Base-by-base conservation (phyloP, 2,797 vertebrate species). In the Tokudaia muenninki region DNA sequence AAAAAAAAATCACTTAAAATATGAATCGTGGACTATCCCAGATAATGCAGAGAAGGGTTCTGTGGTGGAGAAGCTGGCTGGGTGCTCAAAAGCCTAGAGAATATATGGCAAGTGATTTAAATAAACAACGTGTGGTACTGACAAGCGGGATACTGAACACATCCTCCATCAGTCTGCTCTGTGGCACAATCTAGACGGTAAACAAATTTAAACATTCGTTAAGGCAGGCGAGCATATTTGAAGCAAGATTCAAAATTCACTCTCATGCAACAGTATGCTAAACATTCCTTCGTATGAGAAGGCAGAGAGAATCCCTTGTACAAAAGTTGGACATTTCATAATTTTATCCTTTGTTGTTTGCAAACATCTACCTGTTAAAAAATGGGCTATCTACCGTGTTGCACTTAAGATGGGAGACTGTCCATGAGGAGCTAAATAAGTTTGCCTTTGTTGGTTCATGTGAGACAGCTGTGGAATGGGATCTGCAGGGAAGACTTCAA, bases 281-380 rank as follows among this genome's bases (percentile, higher is more conserved):
- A 83, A 74, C 92, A 87, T 77, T 91, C 24, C 52, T 92, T 77
- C 78, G 44, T 59, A 84, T 41, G 10, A 83, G 22, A 93, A 80
- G 77, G 44, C n/a, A 86, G 52, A 72, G 10, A 52, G 52, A 52
- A 52, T 67, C 37, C 55, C 94, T 84, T 78, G 34, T 57, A 79
- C 29, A 55, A 29, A 92, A 57, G n/a, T 84, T 96, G n/a, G 92
- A 65, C 41, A 74, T 90, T 95, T 94, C 41, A 83, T 47, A 86
- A 37, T 79, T 92, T 29, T 29, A n/a, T 94, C 97, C 96, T 94
- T 96, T 97, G 87, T 96, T 97, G 96, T 97, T 98, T 98, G 97
- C 94, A 97, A 98, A 96, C 90, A 98, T 95, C 97, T 97, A 98
- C 87, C 95, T 92, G 96, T 47, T 94, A 80, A 93, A 80, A 93